Evolutionary conservation across 1,140 invertebrate species (phyloP).

Genomic region (Dinoponera quadriceps): DNA sequence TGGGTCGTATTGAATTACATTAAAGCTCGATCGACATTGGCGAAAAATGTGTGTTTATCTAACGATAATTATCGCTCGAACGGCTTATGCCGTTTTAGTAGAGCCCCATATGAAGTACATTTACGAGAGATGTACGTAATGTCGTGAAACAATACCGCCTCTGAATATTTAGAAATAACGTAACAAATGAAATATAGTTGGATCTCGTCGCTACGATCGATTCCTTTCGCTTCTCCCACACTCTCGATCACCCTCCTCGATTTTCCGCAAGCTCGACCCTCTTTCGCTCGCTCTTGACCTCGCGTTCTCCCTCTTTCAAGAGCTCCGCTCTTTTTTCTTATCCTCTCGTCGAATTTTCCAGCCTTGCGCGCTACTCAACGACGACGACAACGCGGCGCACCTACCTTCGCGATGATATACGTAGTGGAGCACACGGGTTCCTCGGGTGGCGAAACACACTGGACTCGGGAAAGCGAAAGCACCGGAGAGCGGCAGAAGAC

Average conservation of each 20-base stretch:
- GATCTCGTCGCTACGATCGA: too few species aligned
- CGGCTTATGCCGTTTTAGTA: background rate
- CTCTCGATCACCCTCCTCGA: background rate
- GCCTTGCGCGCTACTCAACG: background rate
- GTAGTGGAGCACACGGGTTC: constrained; percentile 70
- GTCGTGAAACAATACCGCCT: too few species aligned
- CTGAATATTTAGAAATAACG: too few species aligned
- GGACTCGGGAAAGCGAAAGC: constrained; percentile 74
- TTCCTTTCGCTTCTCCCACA: too few species aligned
- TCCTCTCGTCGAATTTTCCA: background rate
- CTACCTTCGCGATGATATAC: constrained; percentile 66
- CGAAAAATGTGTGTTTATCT: background rate
- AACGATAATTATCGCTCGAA: constrained; percentile 14
- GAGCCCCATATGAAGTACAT: too few species aligned
- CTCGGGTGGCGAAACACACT: constrained; percentile 72
- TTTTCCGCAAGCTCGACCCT: background rate
- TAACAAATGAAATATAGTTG: too few species aligned
- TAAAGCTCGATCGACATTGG: constrained; percentile 51
- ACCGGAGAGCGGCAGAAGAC: constrained; percentile 59
- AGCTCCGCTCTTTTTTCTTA: background rate
- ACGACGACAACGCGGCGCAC: constrained; percentile 36
- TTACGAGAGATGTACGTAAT: too few species aligned
- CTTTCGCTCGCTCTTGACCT: background rate
- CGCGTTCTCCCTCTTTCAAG: background rate
- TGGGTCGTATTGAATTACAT: constrained; percentile 75